Evolutionary conservation across 2,113 vertebrate species (phyloP).

Genomic region (Cinclus mexicanus): DNA sequence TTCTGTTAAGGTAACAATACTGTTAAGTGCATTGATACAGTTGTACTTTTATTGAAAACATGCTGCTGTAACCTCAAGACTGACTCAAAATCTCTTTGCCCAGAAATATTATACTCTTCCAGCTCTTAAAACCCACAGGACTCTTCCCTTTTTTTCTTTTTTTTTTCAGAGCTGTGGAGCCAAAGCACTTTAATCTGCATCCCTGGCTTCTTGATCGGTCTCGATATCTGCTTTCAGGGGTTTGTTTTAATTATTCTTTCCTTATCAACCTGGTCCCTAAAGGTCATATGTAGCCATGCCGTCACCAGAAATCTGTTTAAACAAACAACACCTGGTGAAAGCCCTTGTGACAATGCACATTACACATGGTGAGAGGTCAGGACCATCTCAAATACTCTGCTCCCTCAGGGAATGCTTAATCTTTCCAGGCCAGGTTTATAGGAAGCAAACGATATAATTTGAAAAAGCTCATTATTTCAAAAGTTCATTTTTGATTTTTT

Average conservation of each 20-base stretch:
- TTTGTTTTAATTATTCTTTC: conserved; percentile 38
- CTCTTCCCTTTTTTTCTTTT: neutral
- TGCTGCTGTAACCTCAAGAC: neutral
- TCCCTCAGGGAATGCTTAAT: neutral
- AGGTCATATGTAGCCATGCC: neutral
- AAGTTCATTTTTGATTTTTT: neutral
- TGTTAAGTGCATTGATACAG: neutral
- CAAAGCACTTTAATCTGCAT: neutral
- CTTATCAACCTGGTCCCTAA: neutral
- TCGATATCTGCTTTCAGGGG: neutral
- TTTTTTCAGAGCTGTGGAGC: neutral
- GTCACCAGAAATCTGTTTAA: conserved; percentile 29
- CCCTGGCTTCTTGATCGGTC: neutral
- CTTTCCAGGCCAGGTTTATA: neutral
- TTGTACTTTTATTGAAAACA: neutral
- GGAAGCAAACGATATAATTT: neutral
- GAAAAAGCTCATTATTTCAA: neutral
- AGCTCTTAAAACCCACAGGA: neutral
- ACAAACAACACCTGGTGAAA: conserved; percentile 48
- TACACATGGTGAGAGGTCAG: neutral
- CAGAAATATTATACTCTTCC: neutral
- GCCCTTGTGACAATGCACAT: neutral
- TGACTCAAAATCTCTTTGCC: neutral
- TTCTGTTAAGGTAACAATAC: neutral
- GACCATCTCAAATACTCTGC: neutral